phyloP scores from a whole-genome alignment of 2,113 vertebrate species.

The Tursiops truncatus region DNA sequence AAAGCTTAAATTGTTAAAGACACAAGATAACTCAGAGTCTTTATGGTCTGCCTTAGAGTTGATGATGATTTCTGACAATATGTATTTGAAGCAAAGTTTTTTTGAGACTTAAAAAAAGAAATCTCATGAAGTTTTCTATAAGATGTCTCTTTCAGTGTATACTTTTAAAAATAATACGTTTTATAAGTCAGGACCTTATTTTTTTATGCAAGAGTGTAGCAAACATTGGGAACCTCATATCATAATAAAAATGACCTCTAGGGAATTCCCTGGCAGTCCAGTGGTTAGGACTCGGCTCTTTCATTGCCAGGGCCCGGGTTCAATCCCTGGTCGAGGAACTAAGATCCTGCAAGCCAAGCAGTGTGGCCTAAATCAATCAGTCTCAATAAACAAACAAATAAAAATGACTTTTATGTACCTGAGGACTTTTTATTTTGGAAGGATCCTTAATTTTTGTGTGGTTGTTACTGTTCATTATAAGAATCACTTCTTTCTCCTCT shows the following conservation, averaged over 20 bases:
- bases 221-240: neutral
- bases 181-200: neutral
- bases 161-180: neutral
- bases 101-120: neutral
- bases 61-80: neutral
- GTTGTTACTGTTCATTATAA: neutral
- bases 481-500: neutral
- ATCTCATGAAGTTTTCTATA: neutral
- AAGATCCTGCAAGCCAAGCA: fast-evolving
- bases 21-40: neutral
- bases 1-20: neutral
- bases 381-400: neutral
- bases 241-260: neutral
- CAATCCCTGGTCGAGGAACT: neutral
- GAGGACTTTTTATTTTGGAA: neutral
- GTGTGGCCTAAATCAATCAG: neutral
- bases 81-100: neutral
- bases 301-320: neutral
- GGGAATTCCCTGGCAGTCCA: neutral
- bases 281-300: neutral
- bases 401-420: constrained; percentile 32
- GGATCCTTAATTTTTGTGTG: neutral
- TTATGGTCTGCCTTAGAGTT: neutral
- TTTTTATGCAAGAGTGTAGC: neutral
- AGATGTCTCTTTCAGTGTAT: neutral